phyloP scores from a whole-genome alignment of 2,888 invertebrate genomes.

The Leucophenga maculata region DNA sequence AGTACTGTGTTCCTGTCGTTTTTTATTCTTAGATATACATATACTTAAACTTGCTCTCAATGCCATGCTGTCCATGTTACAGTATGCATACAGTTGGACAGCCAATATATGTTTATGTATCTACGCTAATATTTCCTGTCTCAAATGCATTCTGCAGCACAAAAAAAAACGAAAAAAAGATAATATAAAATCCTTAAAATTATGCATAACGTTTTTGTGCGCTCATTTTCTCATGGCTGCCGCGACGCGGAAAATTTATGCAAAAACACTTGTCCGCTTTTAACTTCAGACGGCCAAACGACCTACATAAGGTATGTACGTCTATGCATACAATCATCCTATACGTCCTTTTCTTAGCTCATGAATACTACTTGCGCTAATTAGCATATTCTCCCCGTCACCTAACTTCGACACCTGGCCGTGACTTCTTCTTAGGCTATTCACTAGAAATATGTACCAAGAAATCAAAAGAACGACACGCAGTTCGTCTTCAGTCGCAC shows the following conservation, averaged over 20 bases:
- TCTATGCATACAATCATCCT: slow-evolving; percentile 43
- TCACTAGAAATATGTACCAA: background rate
- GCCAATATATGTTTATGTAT: no score
- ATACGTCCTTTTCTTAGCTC: no score
- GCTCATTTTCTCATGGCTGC: slow-evolving; percentile 56
- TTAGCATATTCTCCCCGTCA: slow-evolving; percentile 12
- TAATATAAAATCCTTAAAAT: slow-evolving; percentile 24
- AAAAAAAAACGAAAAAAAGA: background rate
- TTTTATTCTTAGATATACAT: background rate
- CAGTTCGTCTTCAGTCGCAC: background rate
- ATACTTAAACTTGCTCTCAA: background rate
- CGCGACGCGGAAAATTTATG: slow-evolving; percentile 62
- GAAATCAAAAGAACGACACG: background rate
- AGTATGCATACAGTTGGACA: background rate
- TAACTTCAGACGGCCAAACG: slow-evolving; percentile 1
- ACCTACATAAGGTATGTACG: slow-evolving; percentile 33
- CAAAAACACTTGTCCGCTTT: slow-evolving; percentile 25
- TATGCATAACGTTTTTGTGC: slow-evolving; percentile 58
- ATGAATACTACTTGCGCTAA: background rate
- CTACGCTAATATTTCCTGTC: slow-evolving; percentile 16
- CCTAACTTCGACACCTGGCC: background rate
- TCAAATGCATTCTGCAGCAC: background rate
- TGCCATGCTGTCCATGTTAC: background rate
- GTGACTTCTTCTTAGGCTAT: background rate
- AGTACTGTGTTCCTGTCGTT: background rate